A percentile compares a stretch with the other conserved stretches of the same genome.
Conservation (phyloP, 2,888 invertebrate species). For the Nephrotoma flavescens region DNA sequence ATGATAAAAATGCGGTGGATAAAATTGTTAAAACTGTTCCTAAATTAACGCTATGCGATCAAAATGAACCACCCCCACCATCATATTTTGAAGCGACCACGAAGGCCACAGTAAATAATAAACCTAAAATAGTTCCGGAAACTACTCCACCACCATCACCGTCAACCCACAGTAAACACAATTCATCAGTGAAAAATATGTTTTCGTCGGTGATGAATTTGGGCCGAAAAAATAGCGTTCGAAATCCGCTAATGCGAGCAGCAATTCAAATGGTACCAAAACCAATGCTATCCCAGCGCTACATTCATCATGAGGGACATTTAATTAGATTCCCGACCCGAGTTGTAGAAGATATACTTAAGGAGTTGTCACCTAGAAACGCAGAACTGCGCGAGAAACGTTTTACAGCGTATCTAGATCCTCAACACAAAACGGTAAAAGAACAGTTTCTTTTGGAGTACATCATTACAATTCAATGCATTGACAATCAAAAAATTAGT, state of each 20-base stretch:
- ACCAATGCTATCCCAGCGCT: slow-evolving; percentile 24
- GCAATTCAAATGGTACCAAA: slow-evolving; percentile 29
- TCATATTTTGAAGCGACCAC: slow-evolving; percentile 28
- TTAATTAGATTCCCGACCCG: slow-evolving; percentile 34
- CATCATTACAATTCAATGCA: slow-evolving; percentile 30
- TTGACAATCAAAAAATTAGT: slow-evolving; percentile 31
- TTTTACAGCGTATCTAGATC: slow-evolving; percentile 58
- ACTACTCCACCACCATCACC: slow-evolving; percentile 7
- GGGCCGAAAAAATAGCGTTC: slow-evolving; percentile 27
- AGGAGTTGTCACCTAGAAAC: slow-evolving; percentile 59
- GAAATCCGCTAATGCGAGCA: slow-evolving; percentile 22
- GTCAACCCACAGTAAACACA: neutral
- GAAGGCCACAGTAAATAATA: neutral
- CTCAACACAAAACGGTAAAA: slow-evolving; percentile 49
- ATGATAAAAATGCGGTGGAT: neutral
- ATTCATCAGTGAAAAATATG: slow-evolving; percentile 15
- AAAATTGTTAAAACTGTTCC: slow-evolving; percentile 7
- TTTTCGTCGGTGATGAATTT: slow-evolving; percentile 24
- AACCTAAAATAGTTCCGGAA: neutral
- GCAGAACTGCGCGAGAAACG: slow-evolving; percentile 57
- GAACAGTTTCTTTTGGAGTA: slow-evolving; percentile 54
- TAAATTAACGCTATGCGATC: neutral
- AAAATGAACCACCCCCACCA: slow-evolving; percentile 20
- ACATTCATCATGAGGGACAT: slow-evolving; percentile 29
- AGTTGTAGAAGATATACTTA: slow-evolving; percentile 55